Base-by-base conservation (phyloP, 2,797 vertebrate species). In the Craterocephalus amniculus region DNA sequence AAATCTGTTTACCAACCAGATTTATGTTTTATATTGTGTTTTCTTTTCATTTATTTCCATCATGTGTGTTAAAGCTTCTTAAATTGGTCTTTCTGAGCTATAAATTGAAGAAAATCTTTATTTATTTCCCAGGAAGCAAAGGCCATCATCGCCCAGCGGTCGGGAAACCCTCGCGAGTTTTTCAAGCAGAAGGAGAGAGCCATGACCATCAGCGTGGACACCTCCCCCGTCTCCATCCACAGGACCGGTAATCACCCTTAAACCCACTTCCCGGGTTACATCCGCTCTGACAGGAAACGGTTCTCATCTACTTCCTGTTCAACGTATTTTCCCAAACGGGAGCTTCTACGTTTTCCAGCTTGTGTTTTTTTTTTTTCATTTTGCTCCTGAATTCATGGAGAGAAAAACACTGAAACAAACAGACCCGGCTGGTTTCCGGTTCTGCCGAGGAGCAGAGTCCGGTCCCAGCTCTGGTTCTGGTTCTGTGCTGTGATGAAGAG, bases 171-270 rank as follows among this genome's bases (percentile, higher is more conserved):
- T 0, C 93, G 97, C 31, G 97, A 99, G 79, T 99, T 96, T 84
- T 99, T 99, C 93, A 97, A 96, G 90, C 96, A 95, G 93, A 97
- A 95, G 89, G 97, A 98, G 87, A 91, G 95, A 86, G 96, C 96
- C 6, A 84, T 95, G 86, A 88, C 91, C 49, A 88, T 90, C 92
- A 96, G 96, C n/a, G 90, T 95, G 0, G 97, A 98, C 58, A 69
- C 94, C 59, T 95, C 95, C 0, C 95, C 96, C 0, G 91, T 96
- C 91, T 83, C 91, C 83, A 76, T 95, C 86, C 96, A 97, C 91
- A 93, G 96, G 91, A 93, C 95, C 84, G 97, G 97, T 99, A 90
- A 95, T 66, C 56, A 27, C 63, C 31, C 26, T 22, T n/a, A 24
- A 5, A 2, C 32, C 20, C 1, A 22, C 12, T 22, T 6, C 36